Evolutionary conservation across 1,140 invertebrate genomes (phyloP), one percentile per base, ranked within the genome.

Genomic region (Triops cancriformis): DNA sequence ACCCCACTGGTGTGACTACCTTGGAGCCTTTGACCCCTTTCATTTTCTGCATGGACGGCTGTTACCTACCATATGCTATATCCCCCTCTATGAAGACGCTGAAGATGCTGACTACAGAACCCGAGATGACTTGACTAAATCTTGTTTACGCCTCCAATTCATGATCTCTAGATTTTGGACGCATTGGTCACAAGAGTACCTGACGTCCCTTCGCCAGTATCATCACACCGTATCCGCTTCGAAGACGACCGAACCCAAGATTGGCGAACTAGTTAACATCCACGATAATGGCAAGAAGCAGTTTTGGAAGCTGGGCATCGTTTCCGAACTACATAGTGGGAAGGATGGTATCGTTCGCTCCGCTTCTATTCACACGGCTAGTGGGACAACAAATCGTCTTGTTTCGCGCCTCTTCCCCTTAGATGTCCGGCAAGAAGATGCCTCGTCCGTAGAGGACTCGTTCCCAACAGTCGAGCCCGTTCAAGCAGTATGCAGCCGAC

Each of bases 1-100:
- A 83, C 12, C 81, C 81, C 73, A 43, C 76, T 5, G 81, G 83
- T 78, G 80, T 81, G 0, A 80, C 83, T 18, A 82, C 84, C 79
- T 73, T 81, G 4, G 78, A 80, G 11, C 80, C 81, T 26, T 77
- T 84, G 42, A 84, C 83, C 11, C 82, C 31, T 76, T 81, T 41
- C 79, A 82, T 77, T 80, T 82, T 64, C 45, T 83, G 14, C 41
- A 80, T 73, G 78, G 80, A 5, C 41, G 41, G 12, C 18, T 28
- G 0, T 31, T 80, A 14, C 76, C 73, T 10, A 26, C 77, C 12
- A 14, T 78, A 27, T 45, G 43, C 43, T 45, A 18, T 18, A 9
- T 18, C 1, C 10, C 1, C 18, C 43, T 45, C 18, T 45, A 45
- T 45, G 43, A 45, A 45, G 43, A 45, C 10, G 10, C 43, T 45